phyloP scores from a whole-genome alignment of 2,888 invertebrate species.

The Apamea monoglypha region DNA sequence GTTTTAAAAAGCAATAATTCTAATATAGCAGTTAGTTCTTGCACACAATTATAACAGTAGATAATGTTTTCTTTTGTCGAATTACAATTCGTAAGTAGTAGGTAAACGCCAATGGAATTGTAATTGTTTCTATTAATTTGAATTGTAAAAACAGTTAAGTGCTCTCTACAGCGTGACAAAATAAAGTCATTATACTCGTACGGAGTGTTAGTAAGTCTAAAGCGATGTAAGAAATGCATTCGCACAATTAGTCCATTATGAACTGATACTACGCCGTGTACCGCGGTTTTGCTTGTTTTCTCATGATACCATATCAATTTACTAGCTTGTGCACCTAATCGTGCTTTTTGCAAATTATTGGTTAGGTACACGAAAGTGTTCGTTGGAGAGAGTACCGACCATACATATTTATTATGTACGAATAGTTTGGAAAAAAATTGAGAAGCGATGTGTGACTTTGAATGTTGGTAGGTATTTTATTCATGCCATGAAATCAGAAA shows the following conservation, averaged over 20 bases:
- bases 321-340: slow-evolving; percentile 63
- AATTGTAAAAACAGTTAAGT: slow-evolving; percentile 46
- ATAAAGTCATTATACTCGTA: slow-evolving; percentile 56
- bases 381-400: background rate
- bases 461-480: background rate
- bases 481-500: slow-evolving; percentile 1
- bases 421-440: background rate
- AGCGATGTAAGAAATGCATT: slow-evolving; percentile 71
- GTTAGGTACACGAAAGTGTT: slow-evolving; percentile 48
- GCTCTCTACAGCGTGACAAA: slow-evolving; percentile 54
- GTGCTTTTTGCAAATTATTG: slow-evolving; percentile 56
- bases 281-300: slow-evolving; percentile 73
- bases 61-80: slow-evolving; percentile 25
- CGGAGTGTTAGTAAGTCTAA: slow-evolving; percentile 42
- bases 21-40: slow-evolving; percentile 44
- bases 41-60: slow-evolving; percentile 18
- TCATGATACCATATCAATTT: slow-evolving; percentile 77
- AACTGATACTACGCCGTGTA: slow-evolving; percentile 75
- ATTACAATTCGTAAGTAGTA: slow-evolving; percentile 31
- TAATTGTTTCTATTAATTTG: slow-evolving; percentile 45
- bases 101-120: slow-evolving; percentile 13
- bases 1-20: slow-evolving; percentile 42
- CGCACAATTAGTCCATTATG: slow-evolving; percentile 80
- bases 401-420: background rate
- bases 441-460: background rate